These are phyloP conservation scores for Oryzias dopingdopingensis DNA, from an alignment of 2,797 vertebrate genomes.

Conservation along the genomic window DNA sequence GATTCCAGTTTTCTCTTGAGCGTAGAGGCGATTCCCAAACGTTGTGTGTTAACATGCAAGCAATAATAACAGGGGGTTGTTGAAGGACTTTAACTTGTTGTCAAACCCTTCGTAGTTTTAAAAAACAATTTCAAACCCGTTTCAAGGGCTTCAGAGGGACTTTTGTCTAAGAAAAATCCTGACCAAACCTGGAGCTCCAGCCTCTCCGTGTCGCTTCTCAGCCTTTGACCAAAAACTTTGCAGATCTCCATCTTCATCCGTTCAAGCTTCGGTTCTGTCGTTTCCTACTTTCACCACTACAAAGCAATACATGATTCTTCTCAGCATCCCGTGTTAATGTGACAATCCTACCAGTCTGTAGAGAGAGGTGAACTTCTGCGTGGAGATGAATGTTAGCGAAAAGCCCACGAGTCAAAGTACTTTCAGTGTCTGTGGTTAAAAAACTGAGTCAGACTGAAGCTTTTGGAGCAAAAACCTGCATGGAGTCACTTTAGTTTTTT, in stretches of 20 bases:
- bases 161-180: too few species aligned
- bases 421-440: conserved; percentile 20
- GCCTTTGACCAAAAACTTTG: conserved; percentile 75
- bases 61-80: conserved; percentile 74
- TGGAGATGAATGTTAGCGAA: conserved; percentile 17
- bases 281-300: background rate
- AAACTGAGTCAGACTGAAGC: conserved; percentile 16
- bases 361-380: conserved; percentile 33
- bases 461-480: conserved; percentile 4
- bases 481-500: conserved; percentile 11
- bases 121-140: conserved; percentile 21
- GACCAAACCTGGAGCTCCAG: conserved; percentile 23
- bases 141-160: conserved; percentile 29
- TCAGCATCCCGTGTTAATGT: background rate
- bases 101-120: conserved; percentile 22
- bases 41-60: conserved; percentile 63
- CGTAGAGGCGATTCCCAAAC: conserved; percentile 35
- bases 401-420: conserved; percentile 35
- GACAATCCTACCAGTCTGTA: conserved; percentile 14
- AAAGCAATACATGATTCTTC: background rate
- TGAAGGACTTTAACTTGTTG: conserved; percentile 12
- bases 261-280: conserved; percentile 2
- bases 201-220: conserved; percentile 65
- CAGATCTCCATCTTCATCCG: conserved; percentile 16
- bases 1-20: conserved; percentile 32